Percentiles rank a stretch among this genome's conserved stretches.
phyloP scores from a whole-genome alignment of 2,888 invertebrate genomes.

The Leptopterna dolabrata region DNA sequence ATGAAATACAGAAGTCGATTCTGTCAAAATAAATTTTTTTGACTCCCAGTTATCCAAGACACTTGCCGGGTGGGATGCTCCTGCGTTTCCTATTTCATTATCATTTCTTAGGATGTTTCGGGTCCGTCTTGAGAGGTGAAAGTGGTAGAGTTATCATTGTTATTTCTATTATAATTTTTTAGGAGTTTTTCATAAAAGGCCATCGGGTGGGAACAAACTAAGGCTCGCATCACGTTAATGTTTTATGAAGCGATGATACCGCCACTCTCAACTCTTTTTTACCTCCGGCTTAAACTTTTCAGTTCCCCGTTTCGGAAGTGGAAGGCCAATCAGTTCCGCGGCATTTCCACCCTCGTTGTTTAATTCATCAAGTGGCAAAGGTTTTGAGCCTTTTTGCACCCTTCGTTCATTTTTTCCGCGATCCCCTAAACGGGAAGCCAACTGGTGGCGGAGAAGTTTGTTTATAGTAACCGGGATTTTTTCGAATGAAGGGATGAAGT shows the following conservation, averaged over 20 bases:
- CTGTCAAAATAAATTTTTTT: no score
- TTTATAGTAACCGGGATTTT: no score
- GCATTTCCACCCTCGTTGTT: not conserved
- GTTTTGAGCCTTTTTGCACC: not conserved
- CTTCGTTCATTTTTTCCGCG: not conserved
- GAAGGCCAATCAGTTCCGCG: not conserved
- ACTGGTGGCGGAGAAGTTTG: not conserved
- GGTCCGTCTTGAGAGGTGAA: no score
- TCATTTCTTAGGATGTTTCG: no score
- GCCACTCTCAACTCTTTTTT: not conserved
- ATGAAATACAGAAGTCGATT: no score
- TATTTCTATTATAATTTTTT: no score
- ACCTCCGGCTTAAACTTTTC: not conserved
- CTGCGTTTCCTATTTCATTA: no score
- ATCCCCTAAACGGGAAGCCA: not conserved
- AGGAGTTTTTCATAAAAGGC: no score
- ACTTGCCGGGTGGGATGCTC: no score
- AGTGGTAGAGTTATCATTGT: no score
- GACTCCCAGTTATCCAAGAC: no score
- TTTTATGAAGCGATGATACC: not conserved
- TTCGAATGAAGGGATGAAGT: no score
- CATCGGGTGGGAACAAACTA: not conserved
- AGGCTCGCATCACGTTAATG: not conserved
- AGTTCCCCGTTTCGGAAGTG: not conserved
- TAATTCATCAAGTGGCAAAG: not conserved